These are phyloP conservation scores for Vidua chalybeata DNA, from an alignment of 2,113 vertebrate species.

Conservation along the genomic window DNA sequence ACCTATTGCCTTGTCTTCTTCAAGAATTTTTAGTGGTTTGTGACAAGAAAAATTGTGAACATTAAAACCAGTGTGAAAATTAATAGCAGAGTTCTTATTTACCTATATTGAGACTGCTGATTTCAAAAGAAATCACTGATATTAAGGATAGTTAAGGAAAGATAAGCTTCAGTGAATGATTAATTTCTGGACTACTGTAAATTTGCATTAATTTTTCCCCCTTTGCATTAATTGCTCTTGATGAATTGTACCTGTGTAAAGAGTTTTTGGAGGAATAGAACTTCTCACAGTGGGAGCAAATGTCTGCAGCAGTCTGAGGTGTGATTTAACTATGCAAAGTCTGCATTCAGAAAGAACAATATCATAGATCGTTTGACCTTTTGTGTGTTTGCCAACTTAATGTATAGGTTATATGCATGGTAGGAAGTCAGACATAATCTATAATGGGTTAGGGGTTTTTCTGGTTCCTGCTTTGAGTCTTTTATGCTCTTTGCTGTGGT, in stretches of 20 bases:
- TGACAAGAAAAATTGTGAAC: not conserved
- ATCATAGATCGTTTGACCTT: not conserved
- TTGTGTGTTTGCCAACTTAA: not conserved
- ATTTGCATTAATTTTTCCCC: not conserved
- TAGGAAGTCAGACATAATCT: not conserved
- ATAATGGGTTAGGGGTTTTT: accelerated
- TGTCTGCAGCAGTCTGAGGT: not conserved
- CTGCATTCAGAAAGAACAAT: not conserved
- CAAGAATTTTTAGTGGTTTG: not conserved
- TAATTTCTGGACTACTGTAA: not conserved
- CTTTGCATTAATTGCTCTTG: not conserved
- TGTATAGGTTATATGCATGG: not conserved
- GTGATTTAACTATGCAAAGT: not conserved
- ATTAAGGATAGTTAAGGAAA: not conserved
- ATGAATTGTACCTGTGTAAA: not conserved
- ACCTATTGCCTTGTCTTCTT: not conserved
- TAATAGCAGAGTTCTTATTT: not conserved
- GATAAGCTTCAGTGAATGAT: not conserved
- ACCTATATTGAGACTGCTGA: not conserved
- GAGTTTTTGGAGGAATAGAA: not conserved
- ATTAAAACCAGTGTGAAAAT: not conserved
- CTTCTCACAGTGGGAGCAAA: not conserved
- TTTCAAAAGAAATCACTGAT: not conserved
- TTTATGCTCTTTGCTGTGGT: not conserved
- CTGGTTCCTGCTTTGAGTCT: not conserved